Conservation (phyloP, 2,888 invertebrate species). For the Schrankia costaestrigalis region DNA sequence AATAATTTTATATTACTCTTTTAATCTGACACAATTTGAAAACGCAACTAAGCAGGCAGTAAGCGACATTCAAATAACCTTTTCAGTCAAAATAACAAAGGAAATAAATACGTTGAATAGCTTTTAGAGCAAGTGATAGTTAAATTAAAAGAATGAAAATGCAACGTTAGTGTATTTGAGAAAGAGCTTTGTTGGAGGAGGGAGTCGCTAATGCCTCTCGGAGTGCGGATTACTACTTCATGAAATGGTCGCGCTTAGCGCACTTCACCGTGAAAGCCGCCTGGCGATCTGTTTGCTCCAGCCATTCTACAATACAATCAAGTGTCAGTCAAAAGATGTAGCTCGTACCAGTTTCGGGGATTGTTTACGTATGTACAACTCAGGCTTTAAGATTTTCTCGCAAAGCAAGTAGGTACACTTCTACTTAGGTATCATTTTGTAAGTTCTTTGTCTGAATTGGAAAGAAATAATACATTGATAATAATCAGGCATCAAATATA, state of each 20-base stretch:
- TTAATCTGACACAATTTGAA: too few relatives aligned
- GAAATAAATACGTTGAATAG: slow-evolving; percentile 8
- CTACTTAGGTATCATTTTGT: too few relatives aligned
- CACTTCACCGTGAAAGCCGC: slow-evolving; percentile 62
- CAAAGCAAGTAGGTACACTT: too few relatives aligned
- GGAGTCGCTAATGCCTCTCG: slow-evolving; percentile 59
- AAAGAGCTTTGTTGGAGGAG: slow-evolving; percentile 24
- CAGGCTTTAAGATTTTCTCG: too few relatives aligned
- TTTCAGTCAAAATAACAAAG: not conserved
- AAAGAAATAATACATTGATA: too few relatives aligned
- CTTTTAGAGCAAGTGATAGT: slow-evolving; percentile 26
- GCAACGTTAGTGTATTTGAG: slow-evolving; percentile 35
- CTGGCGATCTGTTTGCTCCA: slow-evolving; percentile 61
- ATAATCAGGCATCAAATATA: too few relatives aligned
- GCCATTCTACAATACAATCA: slow-evolving; percentile 50
- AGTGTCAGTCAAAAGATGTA: slow-evolving; percentile 41
- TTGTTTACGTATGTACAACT: too few relatives aligned
- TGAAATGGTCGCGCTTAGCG: slow-evolving; percentile 65
- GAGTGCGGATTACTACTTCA: slow-evolving; percentile 69
- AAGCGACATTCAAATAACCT: not conserved
- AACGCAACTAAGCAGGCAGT: too few relatives aligned
- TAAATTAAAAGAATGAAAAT: slow-evolving; percentile 52
- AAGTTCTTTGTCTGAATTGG: too few relatives aligned
- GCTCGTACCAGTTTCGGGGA: too few relatives aligned
- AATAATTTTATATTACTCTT: slow-evolving; percentile 17